Conservation (phyloP, 2,888 invertebrate species). For the Coenonympha arcania region DNA sequence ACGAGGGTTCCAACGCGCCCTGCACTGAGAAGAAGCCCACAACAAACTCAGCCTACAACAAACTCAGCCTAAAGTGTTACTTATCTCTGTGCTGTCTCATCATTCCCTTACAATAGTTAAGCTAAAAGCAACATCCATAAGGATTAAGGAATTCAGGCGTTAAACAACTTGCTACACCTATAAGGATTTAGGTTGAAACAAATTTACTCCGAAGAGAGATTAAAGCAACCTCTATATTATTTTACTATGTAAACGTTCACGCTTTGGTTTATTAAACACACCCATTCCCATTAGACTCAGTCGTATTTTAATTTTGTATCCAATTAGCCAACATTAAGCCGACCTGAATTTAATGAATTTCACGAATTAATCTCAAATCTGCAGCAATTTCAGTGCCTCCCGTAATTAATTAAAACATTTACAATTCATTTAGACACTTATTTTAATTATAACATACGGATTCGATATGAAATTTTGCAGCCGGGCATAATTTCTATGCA, state of each 20-base stretch:
- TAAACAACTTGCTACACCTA: too few relatives aligned
- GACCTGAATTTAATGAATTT: not conserved
- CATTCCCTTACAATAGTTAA: too few relatives aligned
- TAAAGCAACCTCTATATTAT: not conserved
- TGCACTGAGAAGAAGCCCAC: too few relatives aligned
- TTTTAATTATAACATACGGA: not conserved
- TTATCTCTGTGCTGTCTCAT: too few relatives aligned
- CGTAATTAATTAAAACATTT: not conserved
- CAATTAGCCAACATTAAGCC: not conserved
- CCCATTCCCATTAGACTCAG: not conserved
- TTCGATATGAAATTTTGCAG: not conserved
- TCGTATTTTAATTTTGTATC: slow-evolving; percentile 6
- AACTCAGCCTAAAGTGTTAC: too few relatives aligned
- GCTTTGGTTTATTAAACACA: not conserved
- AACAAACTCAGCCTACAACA: too few relatives aligned
- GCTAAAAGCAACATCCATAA: too few relatives aligned
- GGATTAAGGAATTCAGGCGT: too few relatives aligned
- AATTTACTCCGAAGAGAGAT: not conserved
- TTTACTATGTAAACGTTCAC: not conserved
- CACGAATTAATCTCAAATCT: not conserved
- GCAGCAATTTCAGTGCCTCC: not conserved
- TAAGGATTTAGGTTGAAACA: not conserved
- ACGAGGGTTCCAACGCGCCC: too few relatives aligned
- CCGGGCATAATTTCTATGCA: not conserved
- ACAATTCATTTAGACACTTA: not conserved